A percentile compares a stretch with the other conserved stretches of the same genome.
Evolutionary conservation across 2,113 vertebrate genomes (phyloP).

Genomic region (Tretioscincus oriximinensis): DNA sequence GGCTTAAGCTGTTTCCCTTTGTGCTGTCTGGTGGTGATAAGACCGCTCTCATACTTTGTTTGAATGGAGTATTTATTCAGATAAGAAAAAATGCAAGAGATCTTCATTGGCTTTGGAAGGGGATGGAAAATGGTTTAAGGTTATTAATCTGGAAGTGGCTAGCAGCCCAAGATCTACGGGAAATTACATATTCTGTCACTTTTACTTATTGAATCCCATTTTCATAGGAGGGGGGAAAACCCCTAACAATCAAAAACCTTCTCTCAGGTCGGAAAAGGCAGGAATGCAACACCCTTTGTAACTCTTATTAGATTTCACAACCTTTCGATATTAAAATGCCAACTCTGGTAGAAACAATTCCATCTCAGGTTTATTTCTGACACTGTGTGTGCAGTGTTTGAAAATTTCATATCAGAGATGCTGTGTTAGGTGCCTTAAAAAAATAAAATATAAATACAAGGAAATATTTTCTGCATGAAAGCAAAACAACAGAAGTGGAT

Average conservation of each 20-base stretch:
- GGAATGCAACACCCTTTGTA: conserved; percentile 66
- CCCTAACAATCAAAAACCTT: not conserved
- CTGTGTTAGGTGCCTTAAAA: conserved; percentile 28
- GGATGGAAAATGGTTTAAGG: conserved; percentile 56
- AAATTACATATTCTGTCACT: conserved; percentile 83
- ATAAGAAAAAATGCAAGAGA: conserved; percentile 68
- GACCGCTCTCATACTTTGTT: conserved; percentile 58
- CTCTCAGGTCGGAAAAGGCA: conserved; percentile 2
- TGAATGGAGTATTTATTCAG: conserved; percentile 65
- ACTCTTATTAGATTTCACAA: conserved; percentile 80
- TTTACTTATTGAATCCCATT: conserved; percentile 80
- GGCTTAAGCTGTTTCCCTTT: conserved; percentile 58
- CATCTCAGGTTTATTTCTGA: conserved; percentile 59
- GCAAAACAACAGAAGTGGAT: not conserved
- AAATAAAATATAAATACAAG: not conserved
- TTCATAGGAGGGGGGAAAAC: conserved; percentile 60
- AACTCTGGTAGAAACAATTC: conserved; percentile 60
- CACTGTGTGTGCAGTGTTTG: not conserved
- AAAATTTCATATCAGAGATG: conserved; percentile 47
- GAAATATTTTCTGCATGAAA: not conserved
- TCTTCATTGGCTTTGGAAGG: conserved; percentile 34
- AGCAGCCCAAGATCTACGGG: conserved; percentile 67
- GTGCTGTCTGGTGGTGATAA: conserved; percentile 68
- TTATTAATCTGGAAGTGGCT: conserved; percentile 77
- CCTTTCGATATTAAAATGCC: conserved; percentile 81